Evolutionary conservation across 2,797 vertebrate genomes (phyloP).

Genomic region (Ctenosaura bakeri): DNA sequence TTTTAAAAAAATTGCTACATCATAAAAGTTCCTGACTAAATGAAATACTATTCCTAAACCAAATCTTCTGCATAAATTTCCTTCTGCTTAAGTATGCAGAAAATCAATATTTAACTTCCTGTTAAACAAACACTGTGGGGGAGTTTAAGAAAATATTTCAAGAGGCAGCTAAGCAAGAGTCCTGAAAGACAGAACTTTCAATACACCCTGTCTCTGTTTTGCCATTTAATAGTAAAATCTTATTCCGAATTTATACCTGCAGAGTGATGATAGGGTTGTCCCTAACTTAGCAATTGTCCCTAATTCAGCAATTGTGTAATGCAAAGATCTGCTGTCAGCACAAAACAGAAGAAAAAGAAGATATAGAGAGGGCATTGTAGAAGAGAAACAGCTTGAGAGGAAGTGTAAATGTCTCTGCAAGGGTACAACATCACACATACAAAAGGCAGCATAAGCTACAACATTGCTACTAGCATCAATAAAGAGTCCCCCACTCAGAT

Average conservation of each 20-base stretch:
- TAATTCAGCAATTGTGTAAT: not conserved
- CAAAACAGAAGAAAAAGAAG: not conserved
- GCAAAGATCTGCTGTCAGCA: not conserved
- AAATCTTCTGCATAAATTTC: slow-evolving; percentile 28
- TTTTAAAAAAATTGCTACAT: slow-evolving; percentile 19
- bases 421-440: not conserved
- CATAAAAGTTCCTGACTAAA: slow-evolving; percentile 8
- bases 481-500: not conserved
- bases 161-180: slow-evolving; percentile 7
- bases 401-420: not conserved
- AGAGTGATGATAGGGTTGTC: not conserved
- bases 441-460: not conserved
- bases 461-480: not conserved
- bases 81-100: slow-evolving; percentile 15
- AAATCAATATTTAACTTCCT: slow-evolving; percentile 52
- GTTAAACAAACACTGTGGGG: slow-evolving; percentile 15
- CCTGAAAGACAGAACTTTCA: not conserved
- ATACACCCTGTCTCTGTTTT: not conserved
- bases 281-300: not conserved
- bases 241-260: not conserved
- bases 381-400: not conserved
- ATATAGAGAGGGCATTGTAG: not conserved
- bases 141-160: slow-evolving; percentile 43
- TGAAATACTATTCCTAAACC: slow-evolving; percentile 30
- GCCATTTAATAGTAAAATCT: not conserved